These are phyloP conservation scores for Hystrix brachyura DNA, from an alignment of 2,113 vertebrate species.

Conservation along the genomic window DNA sequence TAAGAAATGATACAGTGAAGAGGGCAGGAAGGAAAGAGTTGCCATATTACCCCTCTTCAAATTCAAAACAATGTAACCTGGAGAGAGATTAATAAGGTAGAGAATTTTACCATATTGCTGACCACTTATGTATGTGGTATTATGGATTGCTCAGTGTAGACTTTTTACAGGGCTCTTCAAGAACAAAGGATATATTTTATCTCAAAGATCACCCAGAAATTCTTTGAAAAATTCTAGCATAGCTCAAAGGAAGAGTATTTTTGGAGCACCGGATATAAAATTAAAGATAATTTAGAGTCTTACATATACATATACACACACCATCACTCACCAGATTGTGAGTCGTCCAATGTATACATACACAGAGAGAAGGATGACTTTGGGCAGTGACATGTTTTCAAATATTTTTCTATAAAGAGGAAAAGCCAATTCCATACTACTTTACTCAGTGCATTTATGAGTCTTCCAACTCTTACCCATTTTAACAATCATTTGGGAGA, in stretches of 20 bases:
- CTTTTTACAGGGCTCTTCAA: slow-evolving; percentile 12
- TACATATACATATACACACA: neutral
- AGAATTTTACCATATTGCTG: neutral
- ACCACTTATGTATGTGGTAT: neutral
- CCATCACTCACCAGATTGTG: neutral
- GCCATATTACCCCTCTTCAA: neutral
- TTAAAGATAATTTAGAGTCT: slow-evolving; percentile 52
- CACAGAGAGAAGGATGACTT: neutral
- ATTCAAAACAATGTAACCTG: neutral
- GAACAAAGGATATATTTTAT: slow-evolving; percentile 24
- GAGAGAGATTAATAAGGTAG: neutral
- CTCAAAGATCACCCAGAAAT: neutral
- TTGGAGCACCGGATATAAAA: neutral
- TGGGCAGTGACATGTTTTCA: slow-evolving; percentile 23
- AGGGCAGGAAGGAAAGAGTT: neutral
- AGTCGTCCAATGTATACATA: neutral
- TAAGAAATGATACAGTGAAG: neutral
- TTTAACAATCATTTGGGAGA: slow-evolving; percentile 43
- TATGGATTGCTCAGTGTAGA: neutral
- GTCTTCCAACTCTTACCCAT: slow-evolving; percentile 27
- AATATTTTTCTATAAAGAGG: slow-evolving; percentile 32
- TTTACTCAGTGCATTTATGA: slow-evolving; percentile 44
- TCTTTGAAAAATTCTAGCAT: neutral
- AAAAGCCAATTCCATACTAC: slow-evolving; percentile 30
- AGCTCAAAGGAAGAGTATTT: slow-evolving; percentile 31